Base-by-base conservation (phyloP, 2,888 invertebrate species). In the Drosophila macrospina region DNA sequence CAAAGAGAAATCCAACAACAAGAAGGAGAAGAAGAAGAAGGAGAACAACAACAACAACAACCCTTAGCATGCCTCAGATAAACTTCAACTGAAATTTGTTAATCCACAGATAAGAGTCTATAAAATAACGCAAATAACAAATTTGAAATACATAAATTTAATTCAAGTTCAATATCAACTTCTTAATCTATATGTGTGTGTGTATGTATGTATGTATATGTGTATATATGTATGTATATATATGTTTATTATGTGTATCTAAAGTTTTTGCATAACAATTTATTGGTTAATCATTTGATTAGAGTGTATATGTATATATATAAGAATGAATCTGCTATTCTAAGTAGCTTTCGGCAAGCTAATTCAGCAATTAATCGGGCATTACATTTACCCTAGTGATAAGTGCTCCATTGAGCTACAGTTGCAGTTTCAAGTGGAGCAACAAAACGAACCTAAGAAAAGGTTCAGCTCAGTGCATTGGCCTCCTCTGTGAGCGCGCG, bases 401-500 rank as follows among this genome's bases (percentile, higher is more conserved):
- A 45, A 45, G 45, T 45, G 45, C 28, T 13, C 45, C 13, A 45
- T 15, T 15, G 7, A 8, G 48, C 20, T 20, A 13, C 39, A 28
- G 11, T 32, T 32, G 1, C 10, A 15, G 32, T 34, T 44, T 11
- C 15, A 55, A 55, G 30, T 39, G 42, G 44, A 24, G 34, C 55
- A 50, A 13, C 24, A 24, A 34, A 20, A 16, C 30, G 44, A 69
- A 20, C 34, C 50, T 13, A 37, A 15, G 52, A 37, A 69, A 36
- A 16, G 70, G 59, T 63, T 59, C 63, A 55, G 64, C 39, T 6
- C 51, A 26, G 76, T 75, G 71, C 73, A 73, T 70, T 73, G 76
- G 77, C 77, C 74, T 77, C 39, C 47, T 28, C 30, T 5, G 10
- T n/a, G n/a, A n/a, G n/a, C n/a, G n/a, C n/a, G n/a, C n/a, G n/a